phyloP scores from a whole-genome alignment of 2,113 vertebrate genomes.

The Laticauda colubrina region DNA sequence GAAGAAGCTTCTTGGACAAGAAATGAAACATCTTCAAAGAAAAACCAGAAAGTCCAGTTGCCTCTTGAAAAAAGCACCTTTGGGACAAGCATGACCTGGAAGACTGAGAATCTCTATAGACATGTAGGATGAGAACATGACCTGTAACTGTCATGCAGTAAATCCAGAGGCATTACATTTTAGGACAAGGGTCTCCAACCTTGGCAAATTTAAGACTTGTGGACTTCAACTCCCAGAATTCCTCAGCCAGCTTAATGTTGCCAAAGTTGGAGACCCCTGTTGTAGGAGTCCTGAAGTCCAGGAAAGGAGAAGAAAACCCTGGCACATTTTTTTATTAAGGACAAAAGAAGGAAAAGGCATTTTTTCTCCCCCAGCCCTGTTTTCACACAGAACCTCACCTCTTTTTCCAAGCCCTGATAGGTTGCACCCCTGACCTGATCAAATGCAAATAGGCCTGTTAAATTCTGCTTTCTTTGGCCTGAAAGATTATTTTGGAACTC shows the following conservation, averaged over 20 bases:
- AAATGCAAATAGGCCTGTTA: conserved; percentile 62
- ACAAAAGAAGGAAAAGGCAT: conserved; percentile 55
- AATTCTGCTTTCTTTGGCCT: conserved; percentile 55
- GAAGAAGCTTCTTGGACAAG: too few relatives aligned
- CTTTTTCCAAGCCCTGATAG: conserved; percentile 15
- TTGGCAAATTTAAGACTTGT: too few relatives aligned
- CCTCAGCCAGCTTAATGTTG: too few relatives aligned
- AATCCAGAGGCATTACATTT: neutral
- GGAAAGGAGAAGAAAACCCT: neutral
- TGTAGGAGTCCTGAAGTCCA: neutral
- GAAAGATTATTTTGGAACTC: conserved; percentile 63
- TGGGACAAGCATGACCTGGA: too few relatives aligned
- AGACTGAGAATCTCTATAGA: too few relatives aligned
- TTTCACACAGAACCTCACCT: neutral
- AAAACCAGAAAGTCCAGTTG: too few relatives aligned
- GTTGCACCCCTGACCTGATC: conserved; percentile 64
- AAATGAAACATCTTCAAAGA: too few relatives aligned
- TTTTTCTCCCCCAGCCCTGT: conserved; percentile 36
- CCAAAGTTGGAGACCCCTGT: too few relatives aligned
- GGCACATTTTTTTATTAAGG: neutral
- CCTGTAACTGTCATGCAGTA: neutral
- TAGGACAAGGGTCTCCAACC: too few relatives aligned
- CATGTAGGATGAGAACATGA: neutral
- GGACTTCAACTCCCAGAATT: too few relatives aligned
- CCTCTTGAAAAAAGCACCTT: too few relatives aligned